Conservation (phyloP, 2,797 vertebrate genomes). For the Megaceryle alcyon region DNA sequence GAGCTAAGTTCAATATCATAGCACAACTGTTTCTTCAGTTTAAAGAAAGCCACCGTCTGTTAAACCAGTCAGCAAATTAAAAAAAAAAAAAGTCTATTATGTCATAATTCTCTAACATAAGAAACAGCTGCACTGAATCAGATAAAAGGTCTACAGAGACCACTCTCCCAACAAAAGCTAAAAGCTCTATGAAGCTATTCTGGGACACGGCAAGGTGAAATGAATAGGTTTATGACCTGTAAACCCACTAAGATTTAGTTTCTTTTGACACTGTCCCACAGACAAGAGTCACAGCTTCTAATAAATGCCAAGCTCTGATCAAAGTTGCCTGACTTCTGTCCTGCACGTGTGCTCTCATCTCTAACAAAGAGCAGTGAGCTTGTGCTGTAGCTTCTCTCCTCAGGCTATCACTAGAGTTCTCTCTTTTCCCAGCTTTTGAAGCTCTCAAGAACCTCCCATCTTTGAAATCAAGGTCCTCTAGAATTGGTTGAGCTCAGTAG, state of each 20-base stretch:
- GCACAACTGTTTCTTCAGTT: conserved; percentile 40
- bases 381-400: neutral
- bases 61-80: neutral
- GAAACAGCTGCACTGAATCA: conserved; percentile 47
- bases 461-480: neutral
- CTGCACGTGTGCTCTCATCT: neutral
- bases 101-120: neutral
- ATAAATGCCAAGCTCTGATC: neutral
- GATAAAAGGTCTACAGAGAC: conserved; percentile 27
- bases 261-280: neutral
- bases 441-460: neutral
- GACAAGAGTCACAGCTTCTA: neutral
- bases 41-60: neutral
- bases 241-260: neutral
- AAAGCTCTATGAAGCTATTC: neutral
- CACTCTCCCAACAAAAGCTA: conserved; percentile 35
- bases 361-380: neutral
- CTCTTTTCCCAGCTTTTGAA: neutral
- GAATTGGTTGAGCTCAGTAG: neutral
- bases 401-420: neutral
- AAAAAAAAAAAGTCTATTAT: neutral
- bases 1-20: neutral
- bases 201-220: conserved; percentile 32
- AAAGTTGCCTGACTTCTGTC: neutral
- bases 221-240: neutral